These are phyloP conservation scores for Margaritifera margaritifera DNA, from an alignment of 2,888 invertebrate species.

Conservation along the genomic window DNA sequence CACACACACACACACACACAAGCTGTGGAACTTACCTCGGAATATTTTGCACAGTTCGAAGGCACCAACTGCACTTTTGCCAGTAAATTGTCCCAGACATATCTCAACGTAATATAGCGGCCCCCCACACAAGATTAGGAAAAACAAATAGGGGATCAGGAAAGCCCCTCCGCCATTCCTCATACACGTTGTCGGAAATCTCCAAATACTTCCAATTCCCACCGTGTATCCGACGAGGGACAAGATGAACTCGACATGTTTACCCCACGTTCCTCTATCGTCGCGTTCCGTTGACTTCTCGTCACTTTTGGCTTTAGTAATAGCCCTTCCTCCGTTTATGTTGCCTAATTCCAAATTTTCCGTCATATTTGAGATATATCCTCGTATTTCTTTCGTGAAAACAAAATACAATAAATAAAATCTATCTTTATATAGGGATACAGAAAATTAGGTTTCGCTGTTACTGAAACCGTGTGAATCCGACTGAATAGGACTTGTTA, in stretches of 20 bases:
- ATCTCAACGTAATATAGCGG: slow-evolving; percentile 38
- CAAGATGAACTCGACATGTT: slow-evolving; percentile 29
- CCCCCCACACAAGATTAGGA: slow-evolving; percentile 31
- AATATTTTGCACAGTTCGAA: slow-evolving; percentile 35
- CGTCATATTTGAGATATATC: too few relatives aligned
- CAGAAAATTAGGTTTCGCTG: too few relatives aligned
- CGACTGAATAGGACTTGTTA: too few relatives aligned
- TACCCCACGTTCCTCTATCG: slow-evolving; percentile 23
- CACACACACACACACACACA: too few relatives aligned
- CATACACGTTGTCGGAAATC: slow-evolving; percentile 30
- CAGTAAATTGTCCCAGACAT: slow-evolving; percentile 35
- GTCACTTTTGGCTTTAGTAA: too few relatives aligned
- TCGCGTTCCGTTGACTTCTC: too few relatives aligned
- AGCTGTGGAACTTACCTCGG: slow-evolving; percentile 20
- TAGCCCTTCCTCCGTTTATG: too few relatives aligned
- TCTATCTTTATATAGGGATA: too few relatives aligned
- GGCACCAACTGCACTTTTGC: slow-evolving; percentile 30
- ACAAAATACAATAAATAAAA: too few relatives aligned
- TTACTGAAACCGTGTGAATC: too few relatives aligned
- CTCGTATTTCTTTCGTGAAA: too few relatives aligned
- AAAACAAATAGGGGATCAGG: slow-evolving; percentile 38
- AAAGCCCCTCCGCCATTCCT: slow-evolving; percentile 38
- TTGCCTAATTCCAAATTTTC: too few relatives aligned
- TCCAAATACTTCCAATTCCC: slow-evolving; percentile 34
- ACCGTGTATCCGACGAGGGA: slow-evolving; percentile 35